Conservation (phyloP, 2,113 vertebrate genomes). For the Brienomyrus brachyistius region DNA sequence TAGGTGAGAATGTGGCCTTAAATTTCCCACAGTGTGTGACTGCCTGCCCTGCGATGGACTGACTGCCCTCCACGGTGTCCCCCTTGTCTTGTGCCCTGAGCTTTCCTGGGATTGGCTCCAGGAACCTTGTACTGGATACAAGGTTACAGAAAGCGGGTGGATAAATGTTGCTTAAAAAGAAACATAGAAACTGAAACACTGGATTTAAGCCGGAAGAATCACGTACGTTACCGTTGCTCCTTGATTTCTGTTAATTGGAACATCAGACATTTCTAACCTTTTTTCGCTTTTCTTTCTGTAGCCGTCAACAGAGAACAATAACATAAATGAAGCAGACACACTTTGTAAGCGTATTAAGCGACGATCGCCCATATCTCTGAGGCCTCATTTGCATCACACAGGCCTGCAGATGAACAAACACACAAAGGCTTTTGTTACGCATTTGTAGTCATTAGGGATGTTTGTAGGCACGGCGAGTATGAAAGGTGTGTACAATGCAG, state of each 20-base stretch:
- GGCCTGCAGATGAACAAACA: neutral
- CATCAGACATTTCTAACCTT: conserved; percentile 1
- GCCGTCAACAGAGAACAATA: neutral
- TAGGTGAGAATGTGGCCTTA: neutral
- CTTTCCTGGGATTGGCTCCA: neutral
- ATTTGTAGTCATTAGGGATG: neutral
- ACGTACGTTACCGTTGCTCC: neutral
- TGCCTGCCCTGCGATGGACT: neutral
- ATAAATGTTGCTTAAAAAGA: neutral
- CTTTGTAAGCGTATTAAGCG: neutral
- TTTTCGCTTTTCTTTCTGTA: neutral
- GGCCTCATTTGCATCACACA: neutral
- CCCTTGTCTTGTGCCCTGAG: neutral
- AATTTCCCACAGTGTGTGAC: neutral
- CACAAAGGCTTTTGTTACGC: neutral
- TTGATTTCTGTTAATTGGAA: neutral
- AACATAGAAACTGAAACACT: neutral
- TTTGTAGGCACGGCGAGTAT: neutral
- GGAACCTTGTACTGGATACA: neutral
- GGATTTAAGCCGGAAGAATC: neutral
- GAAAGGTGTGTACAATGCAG: neutral
- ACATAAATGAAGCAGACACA: neutral
- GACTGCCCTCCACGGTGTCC: neutral
- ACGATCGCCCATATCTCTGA: neutral
- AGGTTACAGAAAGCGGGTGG: neutral